Evolutionary conservation across 2,113 vertebrate genomes (phyloP).

Genomic region (Arenaria interpres): DNA sequence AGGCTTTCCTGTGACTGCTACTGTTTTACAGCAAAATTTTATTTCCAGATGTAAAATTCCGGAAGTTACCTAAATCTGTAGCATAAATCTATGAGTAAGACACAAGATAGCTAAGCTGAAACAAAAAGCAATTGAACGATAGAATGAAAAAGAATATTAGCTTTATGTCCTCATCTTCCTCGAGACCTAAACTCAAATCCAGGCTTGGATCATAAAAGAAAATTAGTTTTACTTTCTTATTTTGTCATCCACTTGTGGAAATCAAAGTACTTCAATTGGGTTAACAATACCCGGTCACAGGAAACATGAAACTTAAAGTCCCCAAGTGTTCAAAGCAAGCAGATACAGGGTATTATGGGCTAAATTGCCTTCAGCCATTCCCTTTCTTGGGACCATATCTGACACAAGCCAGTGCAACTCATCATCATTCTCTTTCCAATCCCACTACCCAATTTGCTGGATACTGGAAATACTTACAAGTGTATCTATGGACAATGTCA

Average conservation of each 20-base stretch:
- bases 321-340: not conserved
- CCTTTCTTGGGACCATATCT: not conserved
- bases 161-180: not conserved
- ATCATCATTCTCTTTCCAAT: not conserved
- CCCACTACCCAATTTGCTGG: not conserved
- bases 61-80: constrained; percentile 20
- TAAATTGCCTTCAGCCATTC: not conserved
- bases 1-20: constrained; percentile 21
- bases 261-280: not conserved
- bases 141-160: not conserved
- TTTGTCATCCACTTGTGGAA: constrained; percentile 23
- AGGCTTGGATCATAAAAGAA: constrained; percentile 14
- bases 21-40: constrained; percentile 26
- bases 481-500: not conserved
- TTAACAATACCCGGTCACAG: not conserved
- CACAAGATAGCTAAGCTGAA: not conserved
- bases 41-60: constrained; percentile 37
- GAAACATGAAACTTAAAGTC: constrained; percentile 9
- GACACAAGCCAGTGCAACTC: constrained; percentile 2
- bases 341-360: not conserved
- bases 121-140: constrained; percentile 7
- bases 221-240: constrained; percentile 19
- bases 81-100: not conserved
- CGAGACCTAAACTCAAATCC: not conserved
- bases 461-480: not conserved